These are phyloP conservation scores for Dryocosmus kuriphilus DNA, from an alignment of 2,888 invertebrate genomes.

Conservation along the genomic window DNA sequence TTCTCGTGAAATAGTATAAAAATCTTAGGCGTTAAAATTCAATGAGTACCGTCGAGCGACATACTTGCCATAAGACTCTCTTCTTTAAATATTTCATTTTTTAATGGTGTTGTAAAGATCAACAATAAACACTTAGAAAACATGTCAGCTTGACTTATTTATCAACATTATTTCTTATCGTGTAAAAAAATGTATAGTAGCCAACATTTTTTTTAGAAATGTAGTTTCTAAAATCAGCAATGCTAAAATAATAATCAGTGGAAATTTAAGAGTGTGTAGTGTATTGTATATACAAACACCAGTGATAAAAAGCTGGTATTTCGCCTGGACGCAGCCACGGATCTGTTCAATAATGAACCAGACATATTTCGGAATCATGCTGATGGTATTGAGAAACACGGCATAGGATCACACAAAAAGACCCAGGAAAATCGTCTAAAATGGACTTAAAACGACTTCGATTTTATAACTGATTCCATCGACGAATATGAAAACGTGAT, in stretches of 20 bases:
- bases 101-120: too few species aligned
- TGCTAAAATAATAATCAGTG: background rate
- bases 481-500: background rate
- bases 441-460: background rate
- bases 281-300: background rate
- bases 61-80: too few species aligned
- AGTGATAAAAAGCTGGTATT: conserved; percentile 2
- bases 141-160: background rate
- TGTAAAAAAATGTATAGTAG: background rate
- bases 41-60: too few species aligned
- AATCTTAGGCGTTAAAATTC: too few species aligned
- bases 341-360: conserved; percentile 42
- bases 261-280: background rate
- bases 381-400: conserved; percentile 39
- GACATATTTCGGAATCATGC: conserved; percentile 61
- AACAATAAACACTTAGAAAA: background rate
- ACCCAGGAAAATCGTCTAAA: background rate
- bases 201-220: too few species aligned
- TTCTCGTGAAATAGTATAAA: too few species aligned
- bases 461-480: background rate
- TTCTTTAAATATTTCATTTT: too few species aligned
- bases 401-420: conserved; percentile 40
- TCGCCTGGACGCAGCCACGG: background rate
- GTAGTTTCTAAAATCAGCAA: too few species aligned
- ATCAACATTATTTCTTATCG: background rate